Evolutionary conservation across 2,797 vertebrate genomes (phyloP).

Genomic region (Pipistrellus nathusii): DNA sequence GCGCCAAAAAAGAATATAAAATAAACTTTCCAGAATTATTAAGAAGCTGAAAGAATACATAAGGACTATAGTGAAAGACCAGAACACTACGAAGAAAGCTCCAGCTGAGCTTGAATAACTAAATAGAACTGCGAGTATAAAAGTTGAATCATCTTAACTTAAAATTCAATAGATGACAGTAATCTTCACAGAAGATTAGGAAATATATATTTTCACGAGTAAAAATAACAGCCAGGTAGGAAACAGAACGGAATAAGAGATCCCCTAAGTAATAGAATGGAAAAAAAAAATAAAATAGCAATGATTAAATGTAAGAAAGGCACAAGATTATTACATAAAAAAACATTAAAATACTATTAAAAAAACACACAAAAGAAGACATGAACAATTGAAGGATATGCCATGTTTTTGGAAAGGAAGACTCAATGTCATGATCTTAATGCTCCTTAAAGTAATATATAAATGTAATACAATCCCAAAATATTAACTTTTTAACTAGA

Average conservation of each 20-base stretch:
- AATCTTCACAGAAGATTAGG: background rate
- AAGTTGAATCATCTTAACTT: conserved; percentile 2
- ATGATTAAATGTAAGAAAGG: background rate
- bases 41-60: background rate
- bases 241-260: background rate
- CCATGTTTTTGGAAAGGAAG: background rate
- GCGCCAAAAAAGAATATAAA: conserved; percentile 3
- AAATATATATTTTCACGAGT: conserved; percentile 20
- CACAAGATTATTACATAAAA: background rate
- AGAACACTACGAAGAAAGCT: background rate
- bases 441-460: background rate
- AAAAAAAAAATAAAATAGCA: conserved; percentile 19
- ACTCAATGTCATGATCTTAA: background rate
- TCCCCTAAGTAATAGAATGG: background rate
- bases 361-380: background rate
- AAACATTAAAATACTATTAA: background rate
- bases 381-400: background rate
- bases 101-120: conserved; percentile 33
- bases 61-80: background rate
- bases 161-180: conserved; percentile 26
- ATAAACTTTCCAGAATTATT: background rate
- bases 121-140: background rate
- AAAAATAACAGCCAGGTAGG: background rate
- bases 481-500: background rate
- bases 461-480: background rate